Evolutionary conservation across 2,797 vertebrate genomes (phyloP), one percentile per base, ranked within the genome.

Genomic region (Muscicapa striata): DNA sequence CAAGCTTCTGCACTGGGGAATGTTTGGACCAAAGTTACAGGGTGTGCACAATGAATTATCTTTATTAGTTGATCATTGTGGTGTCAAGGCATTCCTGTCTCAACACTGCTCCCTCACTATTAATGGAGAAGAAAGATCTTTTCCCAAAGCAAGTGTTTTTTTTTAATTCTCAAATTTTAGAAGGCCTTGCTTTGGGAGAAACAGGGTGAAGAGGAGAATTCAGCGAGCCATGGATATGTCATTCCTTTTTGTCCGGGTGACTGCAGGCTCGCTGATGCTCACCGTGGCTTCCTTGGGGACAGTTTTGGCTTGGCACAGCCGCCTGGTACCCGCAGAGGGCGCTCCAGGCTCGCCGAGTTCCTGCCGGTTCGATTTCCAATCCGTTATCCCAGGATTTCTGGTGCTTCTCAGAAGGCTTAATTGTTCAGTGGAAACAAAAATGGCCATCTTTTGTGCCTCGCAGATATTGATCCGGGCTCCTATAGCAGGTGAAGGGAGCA

Each of bases 301-400:
- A 10, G 12, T 7, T 54, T 16, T 10, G 11, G 3, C 23, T n/a
- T 13, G 5, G 66, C 54, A 62, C 23, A 5, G 4, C 46, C 13
- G 22, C 8, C 24, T 17, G 9, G 1, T 9, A 32, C 89, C 95
- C 43, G 40, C 69, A 96, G 97, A 93, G 96, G 96, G 96, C 95
- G 92, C 91, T 90, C 54, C 43, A 63, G 72, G 52, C 88, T 93
- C 29, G 64, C 2, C 0, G 3, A 1, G 10, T 4, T 88, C 43
- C 45, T 8, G 13, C 0, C 14, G 0, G 18, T 26, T 68, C 58
- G 7, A 0, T 38, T 77, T 51, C 10, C 34, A 9, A 0, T n/a
- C 46, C 7, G 4, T 62, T 24, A 5, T 7, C 45, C 3, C 3
- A 9, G 74, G 8, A 38, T 64, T 90, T 73, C 26, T 38, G 15